A percentile compares a stretch with the other conserved stretches of the same genome.
Conservation (phyloP, 2,797 vertebrate species). For the Lophotriccus pileatus region DNA sequence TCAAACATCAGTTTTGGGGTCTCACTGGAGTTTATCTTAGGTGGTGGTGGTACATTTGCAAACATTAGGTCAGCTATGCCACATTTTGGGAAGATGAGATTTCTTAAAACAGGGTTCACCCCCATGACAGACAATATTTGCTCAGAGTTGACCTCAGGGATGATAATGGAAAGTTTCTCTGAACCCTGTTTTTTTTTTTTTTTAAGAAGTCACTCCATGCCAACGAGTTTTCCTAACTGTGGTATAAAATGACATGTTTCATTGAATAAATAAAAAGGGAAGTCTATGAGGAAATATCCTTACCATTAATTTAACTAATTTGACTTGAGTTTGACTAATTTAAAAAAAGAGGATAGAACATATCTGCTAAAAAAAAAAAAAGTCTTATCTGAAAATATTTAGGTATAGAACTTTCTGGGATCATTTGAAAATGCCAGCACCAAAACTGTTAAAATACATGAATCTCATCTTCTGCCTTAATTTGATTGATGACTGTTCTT, state of each 20-base stretch:
- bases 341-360: not conserved
- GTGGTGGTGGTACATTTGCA: not conserved
- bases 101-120: not conserved
- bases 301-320: no score
- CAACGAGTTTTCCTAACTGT: not conserved
- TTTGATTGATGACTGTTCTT: not conserved
- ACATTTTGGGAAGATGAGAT: not conserved
- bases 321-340: no score
- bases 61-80: not conserved
- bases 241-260: not conserved
- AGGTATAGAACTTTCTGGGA: not conserved
- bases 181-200: not conserved
- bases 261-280: not conserved
- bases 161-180: not conserved
- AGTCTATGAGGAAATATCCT: not conserved
- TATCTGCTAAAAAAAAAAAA: not conserved
- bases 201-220: not conserved
- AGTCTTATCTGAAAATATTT: not conserved
- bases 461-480: not conserved
- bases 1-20: not conserved
- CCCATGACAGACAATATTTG: not conserved
- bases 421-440: not conserved
- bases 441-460: not conserved
- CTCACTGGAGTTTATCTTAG: not conserved
- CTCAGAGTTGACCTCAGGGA: not conserved